These are phyloP conservation scores for Xestia rhomboidea DNA, from an alignment of 2,888 invertebrate species.

Conservation along the genomic window DNA sequence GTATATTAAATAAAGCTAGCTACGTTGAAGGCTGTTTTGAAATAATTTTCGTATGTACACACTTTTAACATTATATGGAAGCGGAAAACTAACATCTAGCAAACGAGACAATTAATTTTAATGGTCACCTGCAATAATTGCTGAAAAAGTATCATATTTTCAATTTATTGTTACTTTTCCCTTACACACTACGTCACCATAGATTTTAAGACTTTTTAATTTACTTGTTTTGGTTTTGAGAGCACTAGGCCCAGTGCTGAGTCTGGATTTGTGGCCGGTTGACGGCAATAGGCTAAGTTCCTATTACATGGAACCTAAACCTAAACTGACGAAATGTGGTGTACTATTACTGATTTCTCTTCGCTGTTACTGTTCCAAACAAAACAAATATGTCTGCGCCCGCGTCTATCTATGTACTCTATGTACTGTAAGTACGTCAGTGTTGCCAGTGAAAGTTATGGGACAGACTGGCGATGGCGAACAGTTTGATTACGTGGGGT, in stretches of 20 bases:
- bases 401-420: too few relatives aligned
- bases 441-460: too few relatives aligned
- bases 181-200: too few relatives aligned
- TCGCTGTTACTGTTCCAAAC: too few relatives aligned
- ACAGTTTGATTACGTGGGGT: too few relatives aligned
- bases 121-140: not conserved
- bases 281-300: not conserved
- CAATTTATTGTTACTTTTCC: not conserved
- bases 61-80: not conserved
- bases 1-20: not conserved
- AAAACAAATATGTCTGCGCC: too few relatives aligned
- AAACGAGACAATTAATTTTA: slow-evolving; percentile 15
- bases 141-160: not conserved
- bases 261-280: not conserved
- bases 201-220: too few relatives aligned
- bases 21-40: not conserved
- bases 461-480: too few relatives aligned
- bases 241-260: not conserved
- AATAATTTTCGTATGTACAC: not conserved
- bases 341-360: too few relatives aligned
- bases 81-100: slow-evolving; percentile 15
- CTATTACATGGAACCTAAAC: not conserved
- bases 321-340: not conserved
- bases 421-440: too few relatives aligned
- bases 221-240: too few relatives aligned